Conservation (phyloP, 2,888 invertebrate species). For the Sphaeridia pumilis region DNA sequence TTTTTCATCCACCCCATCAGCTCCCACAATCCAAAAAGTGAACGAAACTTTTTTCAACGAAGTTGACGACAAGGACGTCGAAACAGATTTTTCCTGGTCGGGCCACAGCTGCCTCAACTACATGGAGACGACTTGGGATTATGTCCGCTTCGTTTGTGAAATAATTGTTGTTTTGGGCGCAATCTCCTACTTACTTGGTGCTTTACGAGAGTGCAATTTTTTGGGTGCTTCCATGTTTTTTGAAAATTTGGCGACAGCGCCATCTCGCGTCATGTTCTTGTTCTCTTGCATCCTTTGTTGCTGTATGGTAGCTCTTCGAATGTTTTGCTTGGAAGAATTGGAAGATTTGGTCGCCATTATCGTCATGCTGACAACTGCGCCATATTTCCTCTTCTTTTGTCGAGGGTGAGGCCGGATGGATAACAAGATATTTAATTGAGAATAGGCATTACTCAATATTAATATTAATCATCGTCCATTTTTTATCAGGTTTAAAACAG, state of each 20-base stretch:
- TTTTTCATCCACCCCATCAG: not conserved
- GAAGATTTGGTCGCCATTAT: slow-evolving; percentile 87
- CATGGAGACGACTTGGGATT: slow-evolving; percentile 43
- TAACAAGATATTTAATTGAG: not conserved
- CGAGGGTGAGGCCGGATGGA: slow-evolving; percentile 41
- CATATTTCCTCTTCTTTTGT: slow-evolving; percentile 95
- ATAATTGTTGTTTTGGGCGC: slow-evolving; percentile 66
- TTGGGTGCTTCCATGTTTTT: slow-evolving; percentile 88
- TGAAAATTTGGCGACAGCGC: slow-evolving; percentile 80
- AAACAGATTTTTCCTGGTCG: not conserved
- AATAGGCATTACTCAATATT: not conserved
- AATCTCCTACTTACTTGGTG: slow-evolving; percentile 68
- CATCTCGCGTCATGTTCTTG: slow-evolving; percentile 85
- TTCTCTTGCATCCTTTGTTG: slow-evolving; percentile 83
- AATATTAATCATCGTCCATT: slow-evolving; percentile 1
- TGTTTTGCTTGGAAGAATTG: slow-evolving; percentile 70
- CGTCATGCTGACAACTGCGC: slow-evolving; percentile 89
- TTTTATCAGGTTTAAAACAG: slow-evolving; percentile 76
- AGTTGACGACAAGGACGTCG: not conserved
- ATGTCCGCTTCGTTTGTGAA: slow-evolving; percentile 66
- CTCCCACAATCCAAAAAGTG: not conserved
- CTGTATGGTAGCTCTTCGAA: slow-evolving; percentile 67
- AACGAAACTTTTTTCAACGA: not conserved
- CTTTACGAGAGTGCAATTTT: slow-evolving; percentile 76
- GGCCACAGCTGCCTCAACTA: slow-evolving; percentile 6